Percentiles rank a stretch among this genome's conserved stretches.
These are phyloP conservation scores for Herminia tarsipennalis DNA, from an alignment of 2,888 invertebrate species.

Conservation along the genomic window DNA sequence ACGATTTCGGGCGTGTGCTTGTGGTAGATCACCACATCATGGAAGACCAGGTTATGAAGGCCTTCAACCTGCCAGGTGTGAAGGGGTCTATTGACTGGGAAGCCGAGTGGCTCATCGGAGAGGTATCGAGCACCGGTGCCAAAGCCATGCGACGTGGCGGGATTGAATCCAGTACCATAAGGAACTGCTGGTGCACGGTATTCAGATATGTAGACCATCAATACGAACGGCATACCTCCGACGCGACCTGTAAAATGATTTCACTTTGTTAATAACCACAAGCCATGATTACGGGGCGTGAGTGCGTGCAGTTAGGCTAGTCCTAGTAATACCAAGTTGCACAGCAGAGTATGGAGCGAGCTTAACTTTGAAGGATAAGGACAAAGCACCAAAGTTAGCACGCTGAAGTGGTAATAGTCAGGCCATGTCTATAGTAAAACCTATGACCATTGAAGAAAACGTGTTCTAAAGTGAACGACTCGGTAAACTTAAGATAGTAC, in stretches of 20 bases:
- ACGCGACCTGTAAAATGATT: conserved; percentile 68
- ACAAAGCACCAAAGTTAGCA: no score
- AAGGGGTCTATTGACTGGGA: conserved; percentile 84
- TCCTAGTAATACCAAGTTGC: no score
- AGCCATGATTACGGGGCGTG: no score
- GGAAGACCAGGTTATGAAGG: conserved; percentile 77
- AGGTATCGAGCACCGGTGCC: conserved; percentile 74
- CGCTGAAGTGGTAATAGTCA: no score
- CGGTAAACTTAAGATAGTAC: no score
- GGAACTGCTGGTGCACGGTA: conserved; percentile 72
- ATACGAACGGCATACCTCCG: conserved; percentile 86
- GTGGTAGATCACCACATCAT: conserved; percentile 83
- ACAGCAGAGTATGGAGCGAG: no score
- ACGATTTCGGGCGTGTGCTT: conserved; percentile 71
- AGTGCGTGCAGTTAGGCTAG: no score
- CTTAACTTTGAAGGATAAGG: no score
- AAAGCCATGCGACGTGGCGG: conserved; percentile 78
- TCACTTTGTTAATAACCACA: no score
- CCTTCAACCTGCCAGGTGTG: conserved; percentile 61
- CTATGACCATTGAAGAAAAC: no score
- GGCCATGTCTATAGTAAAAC: no score
- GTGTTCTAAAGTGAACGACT: no score
- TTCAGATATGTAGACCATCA: conserved; percentile 86
- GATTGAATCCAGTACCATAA: conserved; percentile 72
- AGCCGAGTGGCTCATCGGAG: conserved; percentile 82